Percentiles rank a stretch among this genome's conserved stretches.
Evolutionary conservation across 2,113 vertebrate genomes (phyloP).

Genomic region (Silurus meridionalis): DNA sequence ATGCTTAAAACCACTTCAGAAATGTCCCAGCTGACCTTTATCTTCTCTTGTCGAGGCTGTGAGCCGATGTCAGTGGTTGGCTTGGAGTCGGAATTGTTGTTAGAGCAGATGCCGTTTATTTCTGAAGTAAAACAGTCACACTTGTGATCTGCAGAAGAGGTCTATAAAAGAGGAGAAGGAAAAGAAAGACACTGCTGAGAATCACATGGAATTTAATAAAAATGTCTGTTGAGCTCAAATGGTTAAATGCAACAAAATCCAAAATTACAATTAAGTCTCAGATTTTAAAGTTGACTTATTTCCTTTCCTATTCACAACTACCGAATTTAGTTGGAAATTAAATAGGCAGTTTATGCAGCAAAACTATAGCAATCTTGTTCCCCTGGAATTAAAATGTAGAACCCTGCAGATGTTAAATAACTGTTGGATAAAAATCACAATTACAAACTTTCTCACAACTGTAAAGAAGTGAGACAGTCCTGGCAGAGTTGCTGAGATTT

Average conservation of each 20-base stretch:
- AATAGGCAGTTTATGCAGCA: not conserved
- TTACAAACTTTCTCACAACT: not conserved
- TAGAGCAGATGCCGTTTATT: conserved; percentile 63
- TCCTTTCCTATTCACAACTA: not conserved
- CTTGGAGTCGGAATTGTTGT: conserved; percentile 63
- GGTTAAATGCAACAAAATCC: not conserved
- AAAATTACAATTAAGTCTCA: not conserved
- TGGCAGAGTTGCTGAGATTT: conserved; percentile 18
- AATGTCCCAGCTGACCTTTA: conserved; percentile 66
- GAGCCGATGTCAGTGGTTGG: conserved; percentile 56
- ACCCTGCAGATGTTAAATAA: not conserved
- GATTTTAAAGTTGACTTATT: not conserved
- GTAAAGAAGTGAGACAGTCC: not conserved
- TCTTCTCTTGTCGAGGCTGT: conserved; percentile 64
- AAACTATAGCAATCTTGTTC: not conserved
- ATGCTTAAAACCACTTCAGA: not conserved
- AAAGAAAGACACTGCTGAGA: not conserved
- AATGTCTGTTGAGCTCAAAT: not conserved
- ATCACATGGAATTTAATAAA: not conserved
- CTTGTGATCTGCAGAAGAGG: conserved; percentile 8
- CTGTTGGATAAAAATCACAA: not conserved
- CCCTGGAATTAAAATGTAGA: not conserved
- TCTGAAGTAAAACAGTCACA: conserved; percentile 40
- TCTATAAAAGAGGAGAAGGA: not conserved
- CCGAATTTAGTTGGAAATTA: not conserved